Percentiles rank a stretch among this genome's conserved stretches.
Conservation (phyloP, 2,888 invertebrate genomes). For the Pterostichus madidus region DNA sequence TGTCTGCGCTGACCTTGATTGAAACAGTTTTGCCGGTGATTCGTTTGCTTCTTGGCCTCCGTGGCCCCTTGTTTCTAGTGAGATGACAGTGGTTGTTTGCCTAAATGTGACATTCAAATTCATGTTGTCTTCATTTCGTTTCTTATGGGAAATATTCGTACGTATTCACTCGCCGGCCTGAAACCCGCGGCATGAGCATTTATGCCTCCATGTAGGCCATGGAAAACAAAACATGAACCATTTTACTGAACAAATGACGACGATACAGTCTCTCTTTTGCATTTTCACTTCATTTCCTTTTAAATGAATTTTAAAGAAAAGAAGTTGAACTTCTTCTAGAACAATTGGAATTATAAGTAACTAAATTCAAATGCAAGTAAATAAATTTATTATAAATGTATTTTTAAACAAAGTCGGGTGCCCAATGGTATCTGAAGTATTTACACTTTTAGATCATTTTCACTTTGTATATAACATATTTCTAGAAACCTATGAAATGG, state of each 20-base stretch:
- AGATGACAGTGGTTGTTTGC: constrained; percentile 68
- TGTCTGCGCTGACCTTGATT: constrained; percentile 58
- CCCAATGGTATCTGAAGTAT: constrained; percentile 58
- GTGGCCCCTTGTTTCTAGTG: constrained; percentile 59
- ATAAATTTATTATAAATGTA: constrained; percentile 73
- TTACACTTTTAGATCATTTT: constrained; percentile 67
- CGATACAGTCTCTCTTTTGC: constrained; percentile 59
- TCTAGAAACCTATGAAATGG: constrained; percentile 67
- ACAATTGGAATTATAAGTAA: constrained; percentile 64
- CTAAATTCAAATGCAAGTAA: constrained; percentile 63
- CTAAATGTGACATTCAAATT: constrained; percentile 74
- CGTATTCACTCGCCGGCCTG: constrained; percentile 66
- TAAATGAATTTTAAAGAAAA: constrained; percentile 56
- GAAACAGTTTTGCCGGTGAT: constrained; percentile 61
- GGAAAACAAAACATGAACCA: constrained; percentile 20
- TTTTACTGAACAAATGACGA: constrained; percentile 55
- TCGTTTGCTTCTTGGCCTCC: constrained; percentile 59
- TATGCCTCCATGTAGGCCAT: constrained; percentile 41
- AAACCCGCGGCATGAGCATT: constrained; percentile 57
- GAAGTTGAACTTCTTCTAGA: constrained; percentile 74
- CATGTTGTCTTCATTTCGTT: constrained; percentile 71
- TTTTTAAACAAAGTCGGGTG: constrained; percentile 69
- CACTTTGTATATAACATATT: constrained; percentile 67
- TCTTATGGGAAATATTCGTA: constrained; percentile 64
- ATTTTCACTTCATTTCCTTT: constrained; percentile 55